These are phyloP conservation scores for Macrobrachium rosenbergii DNA, from an alignment of 1,140 invertebrate genomes.

Conservation along the genomic window DNA sequence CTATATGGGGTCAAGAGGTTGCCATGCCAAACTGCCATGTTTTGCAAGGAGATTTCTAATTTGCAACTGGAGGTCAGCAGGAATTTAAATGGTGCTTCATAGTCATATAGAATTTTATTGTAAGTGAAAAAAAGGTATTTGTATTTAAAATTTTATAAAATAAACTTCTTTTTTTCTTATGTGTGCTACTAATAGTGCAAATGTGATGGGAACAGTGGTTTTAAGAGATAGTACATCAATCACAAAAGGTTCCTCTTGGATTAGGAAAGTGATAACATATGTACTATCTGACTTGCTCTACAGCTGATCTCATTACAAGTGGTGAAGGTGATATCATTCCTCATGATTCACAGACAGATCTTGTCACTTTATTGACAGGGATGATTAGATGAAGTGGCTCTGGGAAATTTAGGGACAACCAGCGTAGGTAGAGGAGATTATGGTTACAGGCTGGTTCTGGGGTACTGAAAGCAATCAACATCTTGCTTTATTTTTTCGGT, in stretches of 20 bases:
- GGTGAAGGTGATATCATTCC: constrained; percentile 35
- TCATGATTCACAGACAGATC: constrained; percentile 3
- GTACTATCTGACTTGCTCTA: constrained; percentile 9
- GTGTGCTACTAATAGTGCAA: constrained; percentile 45
- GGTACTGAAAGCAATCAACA: constrained; percentile 33
- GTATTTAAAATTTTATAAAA: constrained; percentile 55
- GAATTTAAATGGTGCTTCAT: constrained; percentile 62
- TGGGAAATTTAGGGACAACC: constrained; percentile 25
- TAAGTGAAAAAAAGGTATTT: constrained; percentile 47
- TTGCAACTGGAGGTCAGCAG: constrained; percentile 40
- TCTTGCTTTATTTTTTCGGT: constrained; percentile 25
- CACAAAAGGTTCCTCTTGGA: not conserved
- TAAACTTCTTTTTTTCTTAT: constrained; percentile 38
- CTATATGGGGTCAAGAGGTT: constrained; percentile 55
- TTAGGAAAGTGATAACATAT: constrained; percentile 9
- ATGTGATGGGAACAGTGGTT: constrained; percentile 23
- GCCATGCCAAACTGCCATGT: constrained; percentile 58
- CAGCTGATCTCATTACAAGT: constrained; percentile 31
- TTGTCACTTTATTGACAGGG: not conserved
- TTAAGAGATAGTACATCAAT: constrained; percentile 30
- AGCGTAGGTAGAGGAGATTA: not conserved
- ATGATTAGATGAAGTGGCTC: constrained; percentile 41
- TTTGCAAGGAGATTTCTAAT: constrained; percentile 31
- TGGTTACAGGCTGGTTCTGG: constrained; percentile 50
- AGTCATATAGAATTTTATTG: constrained; percentile 63